Conservation (phyloP, 2,113 vertebrate species). For the Sporophila hypoxantha region DNA sequence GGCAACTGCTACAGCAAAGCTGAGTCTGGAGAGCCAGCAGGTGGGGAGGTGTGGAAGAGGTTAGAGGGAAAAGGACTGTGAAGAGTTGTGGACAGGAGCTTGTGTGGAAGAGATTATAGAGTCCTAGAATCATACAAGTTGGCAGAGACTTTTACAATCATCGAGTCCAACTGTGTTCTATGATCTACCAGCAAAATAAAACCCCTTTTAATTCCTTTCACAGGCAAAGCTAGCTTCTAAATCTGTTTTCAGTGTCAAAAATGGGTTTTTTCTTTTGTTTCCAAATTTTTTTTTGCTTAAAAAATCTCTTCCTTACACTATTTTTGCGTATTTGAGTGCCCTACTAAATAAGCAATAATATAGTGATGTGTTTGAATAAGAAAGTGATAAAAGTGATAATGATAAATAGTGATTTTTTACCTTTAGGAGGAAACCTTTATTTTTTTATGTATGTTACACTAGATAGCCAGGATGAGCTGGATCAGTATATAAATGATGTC, state of each 20-base stretch:
- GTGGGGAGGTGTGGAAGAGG: not conserved
- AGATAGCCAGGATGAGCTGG: slow-evolving; percentile 80
- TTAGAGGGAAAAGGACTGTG: not conserved
- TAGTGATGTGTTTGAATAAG: not conserved
- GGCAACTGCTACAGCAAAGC: not conserved
- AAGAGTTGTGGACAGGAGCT: not conserved
- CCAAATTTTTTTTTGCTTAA: not conserved
- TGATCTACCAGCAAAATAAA: not conserved
- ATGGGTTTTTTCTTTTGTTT: not conserved
- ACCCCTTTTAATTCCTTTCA: not conserved
- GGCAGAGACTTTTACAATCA: not conserved
- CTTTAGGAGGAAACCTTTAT: slow-evolving; percentile 10
- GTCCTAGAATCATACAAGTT: not conserved
- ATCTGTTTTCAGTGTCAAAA: not conserved
- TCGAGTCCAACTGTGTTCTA: not conserved
- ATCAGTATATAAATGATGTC: slow-evolving; percentile 88
- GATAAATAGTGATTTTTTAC: not conserved
- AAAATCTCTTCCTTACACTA: not conserved
- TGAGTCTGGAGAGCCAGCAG: not conserved
- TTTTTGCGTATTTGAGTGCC: not conserved
- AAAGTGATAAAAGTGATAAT: not conserved
- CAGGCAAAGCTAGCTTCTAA: not conserved
- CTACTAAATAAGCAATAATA: not conserved
- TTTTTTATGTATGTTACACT: not conserved
- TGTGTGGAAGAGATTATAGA: not conserved